Conservation (phyloP, 1,140 invertebrate genomes). For the Ruditapes philippinarum region DNA sequence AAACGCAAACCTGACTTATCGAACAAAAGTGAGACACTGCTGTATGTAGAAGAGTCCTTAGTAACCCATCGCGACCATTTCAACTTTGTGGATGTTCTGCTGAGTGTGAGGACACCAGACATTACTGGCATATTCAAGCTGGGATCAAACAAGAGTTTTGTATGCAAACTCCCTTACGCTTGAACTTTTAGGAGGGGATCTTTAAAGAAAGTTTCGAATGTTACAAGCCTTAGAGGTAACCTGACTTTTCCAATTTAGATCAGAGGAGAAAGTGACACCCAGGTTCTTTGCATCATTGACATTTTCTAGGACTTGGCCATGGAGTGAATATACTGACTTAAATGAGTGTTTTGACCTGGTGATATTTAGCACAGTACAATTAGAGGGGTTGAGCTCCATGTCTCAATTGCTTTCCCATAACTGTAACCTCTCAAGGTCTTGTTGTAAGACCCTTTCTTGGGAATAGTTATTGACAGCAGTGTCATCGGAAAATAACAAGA, state of each 20-base stretch:
- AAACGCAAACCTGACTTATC: background rate
- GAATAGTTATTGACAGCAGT: too few relatives aligned
- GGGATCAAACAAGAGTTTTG: slow-evolving; percentile 33
- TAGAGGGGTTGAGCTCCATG: background rate
- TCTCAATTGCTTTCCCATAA: background rate
- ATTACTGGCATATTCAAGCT: slow-evolving; percentile 14
- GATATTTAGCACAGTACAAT: slow-evolving; percentile 1
- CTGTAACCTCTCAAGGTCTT: too few relatives aligned
- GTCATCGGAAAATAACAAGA: too few relatives aligned
- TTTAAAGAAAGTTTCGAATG: background rate
- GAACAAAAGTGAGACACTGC: slow-evolving; percentile 2
- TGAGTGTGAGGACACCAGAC: slow-evolving; percentile 13
- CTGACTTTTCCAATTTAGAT: slow-evolving; percentile 29
- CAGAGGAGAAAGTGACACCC: slow-evolving; percentile 6
- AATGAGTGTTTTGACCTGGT: slow-evolving; percentile 16
- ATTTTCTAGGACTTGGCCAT: slow-evolving; percentile 25
- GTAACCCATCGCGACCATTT: background rate
- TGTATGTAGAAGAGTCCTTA: background rate
- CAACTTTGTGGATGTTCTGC: background rate
- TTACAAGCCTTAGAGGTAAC: background rate
- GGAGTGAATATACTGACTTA: slow-evolving; percentile 24
- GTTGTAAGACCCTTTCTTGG: too few relatives aligned
- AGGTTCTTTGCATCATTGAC: slow-evolving; percentile 28
- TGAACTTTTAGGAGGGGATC: background rate
- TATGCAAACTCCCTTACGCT: slow-evolving; percentile 31